A percentile compares a stretch with the other conserved stretches of the same genome.
Evolutionary conservation across 2,113 vertebrate genomes (phyloP).

Genomic region (Pedionomus torquatus): DNA sequence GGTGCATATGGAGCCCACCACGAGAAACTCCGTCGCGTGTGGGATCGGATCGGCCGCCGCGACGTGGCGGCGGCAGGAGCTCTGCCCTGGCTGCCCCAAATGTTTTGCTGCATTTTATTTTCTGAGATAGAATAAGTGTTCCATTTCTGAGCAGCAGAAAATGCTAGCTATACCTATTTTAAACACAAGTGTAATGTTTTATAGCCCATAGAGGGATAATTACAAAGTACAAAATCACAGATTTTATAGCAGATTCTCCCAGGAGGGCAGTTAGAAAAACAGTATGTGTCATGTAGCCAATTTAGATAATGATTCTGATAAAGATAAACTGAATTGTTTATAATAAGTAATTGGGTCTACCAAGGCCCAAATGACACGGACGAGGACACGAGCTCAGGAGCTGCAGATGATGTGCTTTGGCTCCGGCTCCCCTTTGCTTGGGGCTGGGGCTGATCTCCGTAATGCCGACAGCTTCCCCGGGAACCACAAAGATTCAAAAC

Average conservation of each 20-base stretch:
- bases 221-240: constrained; percentile 88
- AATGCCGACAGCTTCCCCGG: neutral
- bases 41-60: neutral
- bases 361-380: constrained; percentile 76
- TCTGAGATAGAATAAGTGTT: constrained; percentile 58
- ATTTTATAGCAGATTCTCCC: constrained; percentile 83
- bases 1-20: neutral
- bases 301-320: constrained; percentile 98
- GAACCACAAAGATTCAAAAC: fast-evolving
- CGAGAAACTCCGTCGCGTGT: neutral
- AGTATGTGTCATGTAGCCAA: constrained; percentile 95
- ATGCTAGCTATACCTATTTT: constrained; percentile 79
- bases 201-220: constrained; percentile 91
- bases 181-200: constrained; percentile 84
- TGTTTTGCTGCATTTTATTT: constrained; percentile 58
- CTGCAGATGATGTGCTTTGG: fast-evolving
- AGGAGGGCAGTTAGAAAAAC: constrained; percentile 90
- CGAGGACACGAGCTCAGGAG: neutral
- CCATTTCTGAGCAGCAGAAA: constrained; percentile 55
- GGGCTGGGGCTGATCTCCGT: neutral
- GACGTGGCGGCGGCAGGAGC: neutral
- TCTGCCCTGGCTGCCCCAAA: constrained; percentile 22
- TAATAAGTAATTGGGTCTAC: constrained; percentile 96
- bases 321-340: constrained; percentile 97
- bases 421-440: fast-evolving